phyloP scores from a whole-genome alignment of 2,888 invertebrate species.

The Choreutis nemorana region DNA sequence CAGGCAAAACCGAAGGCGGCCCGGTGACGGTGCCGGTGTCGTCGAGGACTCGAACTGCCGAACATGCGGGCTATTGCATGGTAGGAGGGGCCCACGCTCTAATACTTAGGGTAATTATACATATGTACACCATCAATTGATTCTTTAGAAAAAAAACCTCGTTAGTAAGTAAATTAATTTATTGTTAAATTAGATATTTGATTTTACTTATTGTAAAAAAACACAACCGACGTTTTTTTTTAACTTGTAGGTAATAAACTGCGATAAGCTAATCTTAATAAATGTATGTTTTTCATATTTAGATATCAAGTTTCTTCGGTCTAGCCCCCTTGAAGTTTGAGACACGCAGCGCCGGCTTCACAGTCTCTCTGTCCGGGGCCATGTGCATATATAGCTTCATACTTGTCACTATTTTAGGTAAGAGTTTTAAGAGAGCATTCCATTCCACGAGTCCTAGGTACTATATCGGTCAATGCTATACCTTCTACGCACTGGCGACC shows the following conservation, averaged over 20 bases:
- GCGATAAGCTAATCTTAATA: no score
- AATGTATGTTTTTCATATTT: conserved; percentile 13
- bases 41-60: conserved; percentile 1
- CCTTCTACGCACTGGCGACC: no score
- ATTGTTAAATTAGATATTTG: no score
- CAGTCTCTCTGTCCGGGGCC: conserved; percentile 37
- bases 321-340: conserved; percentile 51
- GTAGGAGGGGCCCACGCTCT: conserved; percentile 58
- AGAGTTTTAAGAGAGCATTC: no score
- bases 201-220: no score
- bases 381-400: conserved; percentile 55
- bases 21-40: conserved; percentile 8
- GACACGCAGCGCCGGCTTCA: conserved; percentile 32
- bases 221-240: no score
- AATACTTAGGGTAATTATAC: conserved; percentile 38
- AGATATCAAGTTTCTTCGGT: conserved; percentile 56
- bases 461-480: no score
- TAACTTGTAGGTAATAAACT: no score
- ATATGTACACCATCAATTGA: no score
- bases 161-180: no score
- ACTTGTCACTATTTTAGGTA: conserved; percentile 44
- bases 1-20: conserved; percentile 22
- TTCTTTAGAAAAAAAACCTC: no score
- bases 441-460: no score
- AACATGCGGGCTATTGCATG: conserved; percentile 27